These are phyloP conservation scores for Agelaius tricolor DNA, from an alignment of 2,113 vertebrate species.

Conservation along the genomic window DNA sequence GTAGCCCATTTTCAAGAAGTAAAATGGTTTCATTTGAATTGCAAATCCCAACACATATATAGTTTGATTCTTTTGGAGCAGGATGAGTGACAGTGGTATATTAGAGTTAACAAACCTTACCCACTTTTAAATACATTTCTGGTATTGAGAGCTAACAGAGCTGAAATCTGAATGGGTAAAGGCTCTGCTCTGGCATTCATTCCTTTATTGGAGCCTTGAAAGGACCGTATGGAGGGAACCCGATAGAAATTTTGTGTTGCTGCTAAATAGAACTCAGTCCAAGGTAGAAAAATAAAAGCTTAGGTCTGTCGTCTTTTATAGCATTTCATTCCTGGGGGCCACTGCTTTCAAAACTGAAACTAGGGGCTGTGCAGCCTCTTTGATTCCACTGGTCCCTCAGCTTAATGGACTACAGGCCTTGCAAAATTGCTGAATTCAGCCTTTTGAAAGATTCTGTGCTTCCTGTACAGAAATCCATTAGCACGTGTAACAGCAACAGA, in stretches of 20 bases:
- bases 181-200: constrained; percentile 70
- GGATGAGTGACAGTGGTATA: constrained; percentile 74
- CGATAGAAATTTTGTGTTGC: constrained; percentile 71
- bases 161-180: constrained; percentile 79
- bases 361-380: constrained; percentile 17
- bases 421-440: constrained; percentile 36
- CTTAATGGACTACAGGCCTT: constrained; percentile 64
- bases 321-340: constrained; percentile 44
- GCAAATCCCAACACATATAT: constrained; percentile 75
- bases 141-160: constrained; percentile 79
- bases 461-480: constrained; percentile 44
- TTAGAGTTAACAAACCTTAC: constrained; percentile 77
- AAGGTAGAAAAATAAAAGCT: constrained; percentile 74
- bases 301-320: constrained; percentile 45
- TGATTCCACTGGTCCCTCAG: constrained; percentile 48
- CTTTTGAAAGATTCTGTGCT: constrained; percentile 45
- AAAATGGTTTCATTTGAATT: constrained; percentile 78
- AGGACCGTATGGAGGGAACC: constrained; percentile 65
- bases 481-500: neutral
- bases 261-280: constrained; percentile 67
- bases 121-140: constrained; percentile 76
- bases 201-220: constrained; percentile 76
- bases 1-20: constrained; percentile 60
- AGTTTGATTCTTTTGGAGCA: constrained; percentile 68
- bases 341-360: constrained; percentile 64